phyloP scores from a whole-genome alignment of 2,888 invertebrate species.

The Mantis religiosa region DNA sequence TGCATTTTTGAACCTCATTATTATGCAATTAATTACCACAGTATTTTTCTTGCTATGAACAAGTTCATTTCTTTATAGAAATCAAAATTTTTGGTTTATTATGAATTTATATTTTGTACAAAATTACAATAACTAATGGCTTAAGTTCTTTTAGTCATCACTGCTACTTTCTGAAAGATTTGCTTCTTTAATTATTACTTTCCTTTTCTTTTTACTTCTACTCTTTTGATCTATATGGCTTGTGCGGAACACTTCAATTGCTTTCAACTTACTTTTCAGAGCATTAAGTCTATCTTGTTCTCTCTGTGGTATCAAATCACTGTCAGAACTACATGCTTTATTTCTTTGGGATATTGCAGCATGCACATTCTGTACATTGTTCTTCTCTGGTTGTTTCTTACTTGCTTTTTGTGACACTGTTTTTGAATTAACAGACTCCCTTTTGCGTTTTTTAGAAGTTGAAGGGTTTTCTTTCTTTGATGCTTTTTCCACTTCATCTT shows the following conservation, averaged over 20 bases:
- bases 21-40: too few species aligned
- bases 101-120: too few species aligned
- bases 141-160: conserved; percentile 37
- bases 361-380: neutral
- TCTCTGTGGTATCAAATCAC: conserved; percentile 68
- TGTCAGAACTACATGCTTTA: neutral
- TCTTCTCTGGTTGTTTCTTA: neutral
- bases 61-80: too few species aligned
- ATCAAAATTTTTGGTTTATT: too few species aligned
- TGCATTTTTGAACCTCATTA: too few species aligned
- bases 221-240: conserved; percentile 55
- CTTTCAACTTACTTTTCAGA: conserved; percentile 66
- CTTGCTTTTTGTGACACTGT: neutral
- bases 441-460: neutral
- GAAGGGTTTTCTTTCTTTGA: conserved; percentile 4
- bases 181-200: conserved; percentile 45
- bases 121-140: neutral
- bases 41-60: too few species aligned
- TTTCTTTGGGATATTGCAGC: neutral
- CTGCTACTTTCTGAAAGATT: conserved; percentile 64
- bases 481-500: conserved; percentile 29
- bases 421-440: neutral
- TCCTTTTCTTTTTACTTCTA: conserved; percentile 43
- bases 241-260: conserved; percentile 69
- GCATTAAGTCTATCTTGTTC: conserved; percentile 61